Conservation (phyloP, 2,797 vertebrate species). For the Chromis chromis region DNA sequence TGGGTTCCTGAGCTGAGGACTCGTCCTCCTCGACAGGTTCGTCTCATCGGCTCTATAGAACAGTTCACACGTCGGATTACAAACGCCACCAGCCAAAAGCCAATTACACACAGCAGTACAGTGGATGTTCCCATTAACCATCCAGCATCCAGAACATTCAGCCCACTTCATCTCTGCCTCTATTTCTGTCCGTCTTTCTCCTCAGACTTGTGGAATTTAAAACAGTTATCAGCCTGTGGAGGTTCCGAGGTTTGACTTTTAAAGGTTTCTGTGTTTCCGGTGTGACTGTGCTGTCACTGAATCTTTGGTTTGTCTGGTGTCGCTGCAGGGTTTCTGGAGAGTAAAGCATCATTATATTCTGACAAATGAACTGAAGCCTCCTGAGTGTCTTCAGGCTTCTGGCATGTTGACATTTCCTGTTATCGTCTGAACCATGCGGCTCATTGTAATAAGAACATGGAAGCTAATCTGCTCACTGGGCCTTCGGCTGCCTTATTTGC, state of each 20-base stretch:
- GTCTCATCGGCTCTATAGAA: slow-evolving; percentile 57
- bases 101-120: slow-evolving; percentile 69
- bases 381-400: slow-evolving; percentile 31
- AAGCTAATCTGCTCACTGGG: slow-evolving; percentile 16
- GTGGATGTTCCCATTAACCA: slow-evolving; percentile 75
- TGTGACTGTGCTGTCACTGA: slow-evolving; percentile 17
- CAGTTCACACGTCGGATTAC: slow-evolving; percentile 65
- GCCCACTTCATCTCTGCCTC: slow-evolving; percentile 42
- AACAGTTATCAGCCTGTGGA: slow-evolving; percentile 38
- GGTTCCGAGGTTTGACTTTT: no score
- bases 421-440: slow-evolving; percentile 28
- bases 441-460: slow-evolving; percentile 22
- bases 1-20: slow-evolving; percentile 53
- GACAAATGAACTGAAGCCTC: slow-evolving; percentile 25
- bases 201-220: slow-evolving; percentile 35
- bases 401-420: slow-evolving; percentile 46
- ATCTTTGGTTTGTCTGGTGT: background rate
- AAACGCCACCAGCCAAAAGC: slow-evolving; percentile 72
- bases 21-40: slow-evolving; percentile 57
- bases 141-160: slow-evolving; percentile 49
- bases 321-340: slow-evolving; percentile 6
- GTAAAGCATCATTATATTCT: slow-evolving; percentile 16
- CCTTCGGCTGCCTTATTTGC: slow-evolving; percentile 23
- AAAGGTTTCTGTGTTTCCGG: slow-evolving; percentile 18
- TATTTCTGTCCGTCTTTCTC: slow-evolving; percentile 40